Evolutionary conservation across 2,113 vertebrate species (phyloP).

Genomic region (Cichladusa arquata): DNA sequence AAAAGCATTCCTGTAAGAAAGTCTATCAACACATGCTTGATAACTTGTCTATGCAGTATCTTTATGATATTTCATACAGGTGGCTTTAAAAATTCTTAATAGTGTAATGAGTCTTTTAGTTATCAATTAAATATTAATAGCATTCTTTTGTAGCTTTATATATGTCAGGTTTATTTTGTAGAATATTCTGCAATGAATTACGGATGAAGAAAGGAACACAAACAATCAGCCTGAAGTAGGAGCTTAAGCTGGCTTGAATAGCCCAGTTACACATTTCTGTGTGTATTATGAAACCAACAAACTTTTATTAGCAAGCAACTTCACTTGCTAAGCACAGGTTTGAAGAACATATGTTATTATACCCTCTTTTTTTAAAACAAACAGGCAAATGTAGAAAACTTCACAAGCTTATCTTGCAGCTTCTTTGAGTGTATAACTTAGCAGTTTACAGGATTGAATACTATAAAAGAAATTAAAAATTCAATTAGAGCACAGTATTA

Average conservation of each 20-base stretch:
- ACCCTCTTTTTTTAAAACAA: background rate
- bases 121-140: background rate
- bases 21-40: background rate
- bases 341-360: conserved; percentile 13
- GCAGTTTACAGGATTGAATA: background rate
- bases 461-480: conserved; percentile 38
- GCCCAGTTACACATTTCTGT: background rate
- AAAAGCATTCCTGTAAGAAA: background rate
- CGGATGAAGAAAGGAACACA: background rate
- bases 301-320: conserved; percentile 27
- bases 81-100: background rate
- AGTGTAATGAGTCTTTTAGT: background rate
- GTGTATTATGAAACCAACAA: conserved; percentile 2
- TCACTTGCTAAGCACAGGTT: background rate
- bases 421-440: background rate
- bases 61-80: background rate
- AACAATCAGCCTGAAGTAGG: background rate
- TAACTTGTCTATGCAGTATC: background rate
- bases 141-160: background rate
- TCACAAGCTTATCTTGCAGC: conserved; percentile 13
- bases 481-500: conserved; percentile 15
- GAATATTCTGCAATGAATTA: background rate
- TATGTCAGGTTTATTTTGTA: background rate
- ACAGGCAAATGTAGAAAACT: conserved; percentile 1
- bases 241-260: background rate